Conservation (phyloP, 2,113 vertebrate genomes). For the Hyperopisus bebe region DNA sequence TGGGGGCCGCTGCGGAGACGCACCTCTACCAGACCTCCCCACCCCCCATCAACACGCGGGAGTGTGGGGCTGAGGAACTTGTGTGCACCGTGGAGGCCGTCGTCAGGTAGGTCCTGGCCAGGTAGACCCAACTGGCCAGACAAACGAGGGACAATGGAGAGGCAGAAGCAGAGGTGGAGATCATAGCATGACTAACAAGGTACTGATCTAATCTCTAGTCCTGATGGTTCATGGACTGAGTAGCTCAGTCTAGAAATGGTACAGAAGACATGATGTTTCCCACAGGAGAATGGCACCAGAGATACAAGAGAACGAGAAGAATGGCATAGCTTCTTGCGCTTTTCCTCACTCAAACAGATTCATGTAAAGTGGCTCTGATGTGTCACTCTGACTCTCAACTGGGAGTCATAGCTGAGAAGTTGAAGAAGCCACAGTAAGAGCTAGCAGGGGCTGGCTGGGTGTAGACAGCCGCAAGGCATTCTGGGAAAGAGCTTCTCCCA, state of each 20-base stretch:
- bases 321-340: neutral
- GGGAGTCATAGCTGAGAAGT: neutral
- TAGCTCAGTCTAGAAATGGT: neutral
- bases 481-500: neutral
- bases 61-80: slow-evolving; percentile 93
- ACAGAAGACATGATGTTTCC: neutral
- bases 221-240: neutral
- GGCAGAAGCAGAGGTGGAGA: neutral
- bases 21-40: slow-evolving; percentile 98
- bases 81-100: slow-evolving; percentile 96
- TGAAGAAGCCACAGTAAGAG: neutral
- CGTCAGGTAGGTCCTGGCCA: slow-evolving; percentile 71
- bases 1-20: slow-evolving; percentile 81
- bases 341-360: neutral
- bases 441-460: neutral
- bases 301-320: neutral
- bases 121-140: neutral
- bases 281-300: neutral
- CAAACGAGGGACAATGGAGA: neutral
- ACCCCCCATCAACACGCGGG: slow-evolving; percentile 93
- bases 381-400: neutral
- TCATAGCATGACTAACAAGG: neutral
- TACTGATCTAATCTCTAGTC: neutral
- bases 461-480: neutral
- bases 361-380: neutral